These are phyloP conservation scores for Chymomyza amoena DNA, from an alignment of 2,888 invertebrate genomes.

Conservation along the genomic window DNA sequence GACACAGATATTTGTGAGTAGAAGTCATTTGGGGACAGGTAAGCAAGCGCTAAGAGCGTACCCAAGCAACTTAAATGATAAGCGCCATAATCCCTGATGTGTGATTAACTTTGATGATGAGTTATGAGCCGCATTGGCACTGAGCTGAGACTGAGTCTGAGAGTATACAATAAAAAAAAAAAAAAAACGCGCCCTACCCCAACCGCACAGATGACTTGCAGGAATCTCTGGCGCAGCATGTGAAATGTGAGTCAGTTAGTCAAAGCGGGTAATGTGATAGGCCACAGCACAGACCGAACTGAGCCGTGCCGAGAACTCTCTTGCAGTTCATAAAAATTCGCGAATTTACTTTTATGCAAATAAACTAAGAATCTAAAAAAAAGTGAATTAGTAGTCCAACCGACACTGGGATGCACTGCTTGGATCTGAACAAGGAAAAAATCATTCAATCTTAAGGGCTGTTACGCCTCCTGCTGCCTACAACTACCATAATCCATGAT, in stretches of 20 bases:
- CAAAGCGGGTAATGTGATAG: conserved; percentile 60
- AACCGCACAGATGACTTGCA: conserved; percentile 62
- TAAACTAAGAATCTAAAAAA: conserved; percentile 36
- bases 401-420: too few species aligned
- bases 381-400: not conserved
- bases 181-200: conserved; percentile 40
- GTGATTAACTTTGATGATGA: conserved; percentile 73
- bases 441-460: too few species aligned
- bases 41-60: conserved; percentile 20
- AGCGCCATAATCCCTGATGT: conserved; percentile 73
- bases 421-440: too few species aligned
- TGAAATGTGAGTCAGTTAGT: conserved; percentile 65
- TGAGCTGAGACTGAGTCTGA: conserved; percentile 17
- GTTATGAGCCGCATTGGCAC: conserved; percentile 71
- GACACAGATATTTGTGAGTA: not conserved
- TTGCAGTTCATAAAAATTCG: conserved; percentile 59
- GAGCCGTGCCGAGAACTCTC: not conserved
- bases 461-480: too few species aligned
- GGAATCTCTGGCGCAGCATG: conserved; percentile 53
- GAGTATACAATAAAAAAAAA: not conserved
- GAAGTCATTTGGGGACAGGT: conserved; percentile 61
- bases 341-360: conserved; percentile 54
- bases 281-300: conserved; percentile 18
- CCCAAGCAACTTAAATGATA: conserved; percentile 59
- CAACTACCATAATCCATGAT: too few species aligned